A percentile compares a stretch with the other conserved stretches of the same genome.
Conservation (phyloP, 2,113 vertebrate genomes). For the Chauna torquata region DNA sequence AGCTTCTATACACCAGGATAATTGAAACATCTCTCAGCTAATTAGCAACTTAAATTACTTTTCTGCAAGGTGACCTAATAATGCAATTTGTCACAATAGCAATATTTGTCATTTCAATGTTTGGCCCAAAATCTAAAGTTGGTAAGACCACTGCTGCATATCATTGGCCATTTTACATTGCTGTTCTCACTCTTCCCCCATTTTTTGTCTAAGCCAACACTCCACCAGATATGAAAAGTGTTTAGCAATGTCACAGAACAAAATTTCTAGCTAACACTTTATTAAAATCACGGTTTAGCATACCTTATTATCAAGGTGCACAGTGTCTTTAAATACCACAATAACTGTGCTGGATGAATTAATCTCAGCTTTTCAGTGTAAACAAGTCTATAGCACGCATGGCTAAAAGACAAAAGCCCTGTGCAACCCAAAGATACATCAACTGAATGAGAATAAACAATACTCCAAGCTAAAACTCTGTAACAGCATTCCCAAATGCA, state of each 20-base stretch:
- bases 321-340: neutral
- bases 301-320: neutral
- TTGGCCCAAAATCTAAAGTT: neutral
- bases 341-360: neutral
- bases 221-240: neutral
- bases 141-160: neutral
- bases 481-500: neutral
- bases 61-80: slow-evolving; percentile 43
- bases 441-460: neutral
- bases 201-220: neutral
- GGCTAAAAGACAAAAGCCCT: neutral
- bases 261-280: neutral
- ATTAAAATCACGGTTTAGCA: neutral
- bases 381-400: neutral
- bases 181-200: neutral
- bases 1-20: neutral
- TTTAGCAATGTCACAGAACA: neutral
- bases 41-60: slow-evolving; percentile 35
- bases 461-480: neutral
- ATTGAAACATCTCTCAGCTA: slow-evolving; percentile 31
- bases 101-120: neutral
- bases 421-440: neutral
- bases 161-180: neutral
- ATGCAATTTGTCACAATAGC: neutral
- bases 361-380: neutral